A percentile compares a stretch with the other conserved stretches of the same genome.
Conservation (phyloP, 1,140 invertebrate species). For the Lasioglossum baleicum region DNA sequence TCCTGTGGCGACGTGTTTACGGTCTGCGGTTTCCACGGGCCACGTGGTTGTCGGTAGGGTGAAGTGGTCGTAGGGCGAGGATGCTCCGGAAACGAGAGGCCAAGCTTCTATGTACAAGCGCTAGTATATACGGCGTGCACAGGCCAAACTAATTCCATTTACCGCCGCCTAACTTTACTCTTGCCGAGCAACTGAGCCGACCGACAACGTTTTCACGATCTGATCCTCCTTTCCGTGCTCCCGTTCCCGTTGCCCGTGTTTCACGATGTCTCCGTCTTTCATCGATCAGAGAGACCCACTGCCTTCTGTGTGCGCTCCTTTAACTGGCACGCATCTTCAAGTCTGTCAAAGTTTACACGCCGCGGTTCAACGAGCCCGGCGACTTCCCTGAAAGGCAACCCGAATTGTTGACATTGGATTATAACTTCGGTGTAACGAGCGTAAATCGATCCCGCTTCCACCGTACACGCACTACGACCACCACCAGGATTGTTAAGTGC, state of each 20-base stretch:
- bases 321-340: slow-evolving; percentile 21
- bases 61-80: slow-evolving; percentile 25
- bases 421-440: slow-evolving; percentile 51
- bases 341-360: neutral
- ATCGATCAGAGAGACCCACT: slow-evolving; percentile 19
- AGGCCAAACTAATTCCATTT: slow-evolving; percentile 61
- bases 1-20: slow-evolving; percentile 35
- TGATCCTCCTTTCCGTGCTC: neutral
- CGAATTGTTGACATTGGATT: slow-evolving; percentile 63
- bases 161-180: slow-evolving; percentile 48
- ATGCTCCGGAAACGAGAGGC: slow-evolving; percentile 36
- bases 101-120: slow-evolving; percentile 22
- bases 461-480: neutral
- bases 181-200: neutral
- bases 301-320: slow-evolving; percentile 9
- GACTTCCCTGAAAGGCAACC: slow-evolving; percentile 17
- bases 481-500: neutral
- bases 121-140: slow-evolving; percentile 28
- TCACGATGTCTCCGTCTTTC: slow-evolving; percentile 5
- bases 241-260: neutral
- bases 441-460: slow-evolving; percentile 48
- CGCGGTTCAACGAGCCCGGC: neutral
- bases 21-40: slow-evolving; percentile 34
- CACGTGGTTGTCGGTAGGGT: slow-evolving; percentile 13
- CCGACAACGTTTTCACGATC: slow-evolving; percentile 23